These are phyloP conservation scores for Zaprionus lineosus DNA, from an alignment of 2,888 invertebrate species.

Conservation along the genomic window DNA sequence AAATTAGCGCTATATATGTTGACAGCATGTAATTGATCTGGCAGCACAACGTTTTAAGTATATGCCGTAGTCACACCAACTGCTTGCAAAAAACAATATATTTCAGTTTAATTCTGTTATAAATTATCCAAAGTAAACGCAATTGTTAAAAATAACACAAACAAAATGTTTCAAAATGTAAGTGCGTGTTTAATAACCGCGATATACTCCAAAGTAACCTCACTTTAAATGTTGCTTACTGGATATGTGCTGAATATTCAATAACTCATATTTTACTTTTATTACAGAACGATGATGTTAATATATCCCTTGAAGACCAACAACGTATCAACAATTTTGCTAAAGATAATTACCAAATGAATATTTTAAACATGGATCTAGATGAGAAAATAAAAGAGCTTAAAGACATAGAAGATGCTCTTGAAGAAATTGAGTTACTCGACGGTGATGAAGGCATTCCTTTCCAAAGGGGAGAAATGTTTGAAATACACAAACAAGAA, in stretches of 20 bases:
- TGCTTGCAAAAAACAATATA: conserved; percentile 51
- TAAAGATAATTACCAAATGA: conserved; percentile 94
- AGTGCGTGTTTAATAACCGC: conserved; percentile 61
- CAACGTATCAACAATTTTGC: conserved; percentile 99
- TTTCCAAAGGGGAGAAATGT: conserved; percentile 94
- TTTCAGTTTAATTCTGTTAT: conserved; percentile 35
- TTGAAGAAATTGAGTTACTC: conserved; percentile 91
- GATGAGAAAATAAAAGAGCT: conserved; percentile 94
- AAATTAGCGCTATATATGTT: too few relatives aligned
- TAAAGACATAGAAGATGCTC: conserved; percentile 96
- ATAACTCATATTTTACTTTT: conserved; percentile 15
- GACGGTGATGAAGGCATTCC: conserved; percentile 91
- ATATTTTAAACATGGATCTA: conserved; percentile 94
- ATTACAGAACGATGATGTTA: conserved; percentile 90
- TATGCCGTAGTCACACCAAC: conserved; percentile 41
- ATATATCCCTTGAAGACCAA: conserved; percentile 98
- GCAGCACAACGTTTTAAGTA: neutral
- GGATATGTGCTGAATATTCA: conserved; percentile 17
- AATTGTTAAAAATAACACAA: conserved; percentile 83
- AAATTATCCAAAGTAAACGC: conserved; percentile 75
- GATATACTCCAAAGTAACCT: conserved; percentile 56
- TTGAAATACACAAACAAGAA: conserved; percentile 90
- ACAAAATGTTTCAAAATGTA: conserved; percentile 89
- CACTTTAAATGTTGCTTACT: conserved; percentile 50
- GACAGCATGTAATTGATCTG: neutral